Conservation (phyloP, 2,888 invertebrate species). For the Entomobrya proxima region DNA sequence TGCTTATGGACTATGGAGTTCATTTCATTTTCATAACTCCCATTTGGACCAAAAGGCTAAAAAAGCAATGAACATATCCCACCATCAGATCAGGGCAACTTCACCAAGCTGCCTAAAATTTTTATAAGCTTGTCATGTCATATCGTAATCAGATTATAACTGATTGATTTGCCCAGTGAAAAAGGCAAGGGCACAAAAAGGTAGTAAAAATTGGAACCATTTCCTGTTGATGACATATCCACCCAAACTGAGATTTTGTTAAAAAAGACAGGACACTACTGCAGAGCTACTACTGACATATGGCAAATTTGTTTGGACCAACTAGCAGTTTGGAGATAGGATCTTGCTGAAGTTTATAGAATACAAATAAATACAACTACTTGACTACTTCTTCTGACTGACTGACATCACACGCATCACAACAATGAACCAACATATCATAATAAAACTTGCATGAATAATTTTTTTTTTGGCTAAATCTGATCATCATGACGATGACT, state of each 20-base stretch:
- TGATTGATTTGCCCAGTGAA: constrained; percentile 18
- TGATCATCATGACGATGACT: background rate
- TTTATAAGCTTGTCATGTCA: background rate
- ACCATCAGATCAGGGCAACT: too few species aligned
- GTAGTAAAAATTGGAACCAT: background rate
- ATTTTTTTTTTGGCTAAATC: background rate
- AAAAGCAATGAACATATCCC: background rate
- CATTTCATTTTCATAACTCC: background rate
- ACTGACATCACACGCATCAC: too few species aligned
- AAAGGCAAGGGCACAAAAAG: background rate
- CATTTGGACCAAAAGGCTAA: too few species aligned
- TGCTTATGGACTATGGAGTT: background rate
- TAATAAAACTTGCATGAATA: background rate
- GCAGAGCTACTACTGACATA: background rate
- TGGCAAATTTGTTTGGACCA: too few species aligned
- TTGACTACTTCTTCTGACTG: too few species aligned
- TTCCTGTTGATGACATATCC: constrained; percentile 18
- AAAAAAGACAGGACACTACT: background rate
- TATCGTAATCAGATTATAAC: constrained; percentile 31
- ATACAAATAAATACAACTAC: too few species aligned
- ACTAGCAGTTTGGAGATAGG: too few species aligned
- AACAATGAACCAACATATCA: background rate
- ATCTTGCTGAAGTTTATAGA: too few species aligned
- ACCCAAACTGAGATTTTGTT: constrained; percentile 6
- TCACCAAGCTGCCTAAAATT: too few species aligned